Percentiles rank a stretch among this genome's conserved stretches.
Evolutionary conservation across 2,113 vertebrate genomes (phyloP).

Genomic region (Tetrax tetrax): DNA sequence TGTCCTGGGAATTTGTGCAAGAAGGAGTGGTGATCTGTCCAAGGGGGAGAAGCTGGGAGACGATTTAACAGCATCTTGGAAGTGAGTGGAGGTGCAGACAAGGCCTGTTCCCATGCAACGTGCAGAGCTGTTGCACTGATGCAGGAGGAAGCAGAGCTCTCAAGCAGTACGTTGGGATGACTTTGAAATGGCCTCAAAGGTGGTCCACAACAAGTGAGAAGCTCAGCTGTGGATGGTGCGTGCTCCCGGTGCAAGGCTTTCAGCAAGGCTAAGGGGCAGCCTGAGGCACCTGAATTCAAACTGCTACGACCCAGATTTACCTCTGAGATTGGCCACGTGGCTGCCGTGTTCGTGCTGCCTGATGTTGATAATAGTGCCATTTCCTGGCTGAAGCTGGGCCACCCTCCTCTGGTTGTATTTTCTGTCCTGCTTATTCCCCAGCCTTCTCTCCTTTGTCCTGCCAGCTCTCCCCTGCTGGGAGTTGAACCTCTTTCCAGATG

Average conservation of each 20-base stretch:
- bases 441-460: constrained; percentile 46
- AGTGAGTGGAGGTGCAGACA: neutral
- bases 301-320: neutral
- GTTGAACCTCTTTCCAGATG: constrained; percentile 63
- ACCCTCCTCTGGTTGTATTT: constrained; percentile 27
- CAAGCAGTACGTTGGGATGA: neutral
- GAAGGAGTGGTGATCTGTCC: neutral
- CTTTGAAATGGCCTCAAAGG: neutral
- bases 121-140: neutral
- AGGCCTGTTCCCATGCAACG: neutral
- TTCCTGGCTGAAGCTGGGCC: constrained; percentile 7
- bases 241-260: neutral
- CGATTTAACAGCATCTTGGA: neutral
- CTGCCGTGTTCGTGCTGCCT: neutral
- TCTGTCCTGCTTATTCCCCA: neutral
- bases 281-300: neutral
- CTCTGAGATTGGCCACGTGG: neutral
- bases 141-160: neutral
- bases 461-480: constrained; percentile 20
- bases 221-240: neutral
- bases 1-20: neutral
- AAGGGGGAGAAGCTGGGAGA: neutral
- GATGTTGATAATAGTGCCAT: neutral
- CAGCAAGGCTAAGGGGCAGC: neutral
- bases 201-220: neutral